phyloP scores from a whole-genome alignment of 2,888 invertebrate species.

The Melanotus villosus region DNA sequence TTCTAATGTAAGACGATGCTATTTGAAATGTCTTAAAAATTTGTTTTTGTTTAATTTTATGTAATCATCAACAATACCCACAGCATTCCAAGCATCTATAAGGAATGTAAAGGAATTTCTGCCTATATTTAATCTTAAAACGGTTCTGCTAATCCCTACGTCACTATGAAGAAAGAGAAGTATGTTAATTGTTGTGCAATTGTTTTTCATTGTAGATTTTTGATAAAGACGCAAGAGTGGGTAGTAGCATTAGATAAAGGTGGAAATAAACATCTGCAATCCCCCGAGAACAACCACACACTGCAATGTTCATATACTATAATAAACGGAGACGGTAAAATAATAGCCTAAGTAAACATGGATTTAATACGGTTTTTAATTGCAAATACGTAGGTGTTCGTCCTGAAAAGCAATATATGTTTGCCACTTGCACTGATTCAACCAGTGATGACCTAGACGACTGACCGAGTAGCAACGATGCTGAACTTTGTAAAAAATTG shows the following conservation, averaged over 20 bases:
- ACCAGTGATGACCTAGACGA: conserved; percentile 23
- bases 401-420: conserved; percentile 32
- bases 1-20: too few species aligned
- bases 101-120: too few species aligned
- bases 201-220: neutral
- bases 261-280: conserved; percentile 16
- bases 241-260: conserved; percentile 17
- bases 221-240: conserved; percentile 12
- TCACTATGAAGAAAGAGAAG: neutral
- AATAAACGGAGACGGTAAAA: conserved; percentile 29
- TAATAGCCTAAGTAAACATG: conserved; percentile 31
- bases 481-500: conserved; percentile 13
- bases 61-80: too few species aligned
- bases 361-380: conserved; percentile 33
- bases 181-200: neutral
- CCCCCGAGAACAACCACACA: conserved; percentile 16
- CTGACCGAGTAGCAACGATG: conserved; percentile 6
- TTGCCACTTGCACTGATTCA: conserved; percentile 16
- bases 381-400: conserved; percentile 24
- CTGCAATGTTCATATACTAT: conserved; percentile 20
- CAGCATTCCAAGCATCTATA: too few species aligned
- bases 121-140: neutral
- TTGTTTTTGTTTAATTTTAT: too few species aligned
- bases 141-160: neutral
- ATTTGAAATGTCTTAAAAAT: too few species aligned